Base-by-base conservation (phyloP, 2,888 invertebrate genomes). In the Conops quadrifasciatus region DNA sequence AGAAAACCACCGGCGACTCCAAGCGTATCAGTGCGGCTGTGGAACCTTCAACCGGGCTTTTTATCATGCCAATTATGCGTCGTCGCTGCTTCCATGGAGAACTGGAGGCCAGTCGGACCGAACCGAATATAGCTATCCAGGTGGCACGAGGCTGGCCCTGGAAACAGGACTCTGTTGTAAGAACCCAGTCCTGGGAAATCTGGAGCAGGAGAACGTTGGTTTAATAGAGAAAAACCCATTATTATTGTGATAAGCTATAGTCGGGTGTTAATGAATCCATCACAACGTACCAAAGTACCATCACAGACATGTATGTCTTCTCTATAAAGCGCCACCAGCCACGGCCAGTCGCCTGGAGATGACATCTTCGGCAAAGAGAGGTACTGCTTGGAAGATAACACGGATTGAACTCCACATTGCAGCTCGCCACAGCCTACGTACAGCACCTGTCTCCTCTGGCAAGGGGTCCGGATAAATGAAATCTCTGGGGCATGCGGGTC, bases 51-150 rank as follows among this genome's bases (percentile, higher is more conserved):
- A 95, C 94, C 0, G 95, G 95, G 0, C 94, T 94, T 77, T 94
- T 94, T 19, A 94, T 91, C 92, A 95, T 93, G 43, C 95, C 94
- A 4, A 95, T 90, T 67, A 94, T 92, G 70, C 93, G 88, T 65
- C 93, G 88, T 77, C 95, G 93, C 82, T 94, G 95, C 77, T 94
- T 93, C 95, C 95, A 95, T 0, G 96, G 95, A 0, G 94, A 91
- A 1, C 91, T 91, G 73, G 93, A 92, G 56, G 92, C 90, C 56
- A 94, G 88, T 60, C 95, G 89, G 0, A 94, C 90, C 7, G 90
- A 89, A 1, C 94, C 95, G 72, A 94, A 88, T 76, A 92, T 88
- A 0, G 93, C 94, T 30, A 91, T 90, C 95, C 95, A 95, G 83
- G 94, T 94, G 0, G 94, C 94, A 82, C 93, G 92, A 24, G 94